These are phyloP conservation scores for Eledona agricola DNA, from an alignment of 2,888 invertebrate species.

Conservation along the genomic window DNA sequence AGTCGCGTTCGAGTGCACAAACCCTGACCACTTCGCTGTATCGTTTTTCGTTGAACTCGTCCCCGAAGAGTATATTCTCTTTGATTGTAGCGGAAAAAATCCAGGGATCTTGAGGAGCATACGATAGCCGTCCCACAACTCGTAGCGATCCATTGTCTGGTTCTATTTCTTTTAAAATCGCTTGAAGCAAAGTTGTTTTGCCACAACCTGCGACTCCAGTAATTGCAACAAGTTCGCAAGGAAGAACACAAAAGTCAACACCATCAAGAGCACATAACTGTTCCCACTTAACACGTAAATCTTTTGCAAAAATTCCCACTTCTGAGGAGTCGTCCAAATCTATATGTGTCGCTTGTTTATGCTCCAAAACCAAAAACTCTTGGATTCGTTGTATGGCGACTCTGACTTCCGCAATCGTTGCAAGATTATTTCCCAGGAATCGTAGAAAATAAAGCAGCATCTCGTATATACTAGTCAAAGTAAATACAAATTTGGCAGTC, in stretches of 20 bases:
- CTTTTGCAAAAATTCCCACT: neutral
- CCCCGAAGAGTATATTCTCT: conserved; percentile 33
- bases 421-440: too few relatives aligned
- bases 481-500: too few relatives aligned
- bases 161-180: neutral
- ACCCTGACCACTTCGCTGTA: conserved; percentile 29
- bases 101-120: conserved; percentile 32
- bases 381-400: too few relatives aligned
- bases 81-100: conserved; percentile 29
- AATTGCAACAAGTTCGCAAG: neutral
- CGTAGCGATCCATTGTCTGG: conserved; percentile 10
- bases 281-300: conserved; percentile 4
- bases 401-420: too few relatives aligned
- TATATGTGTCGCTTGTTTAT: too few relatives aligned
- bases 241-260: neutral
- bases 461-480: too few relatives aligned
- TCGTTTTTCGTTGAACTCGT: conserved; percentile 13
- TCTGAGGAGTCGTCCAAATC: neutral
- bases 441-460: too few relatives aligned
- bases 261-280: neutral
- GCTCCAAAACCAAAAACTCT: too few relatives aligned
- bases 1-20: conserved; percentile 28
- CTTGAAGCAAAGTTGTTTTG: conserved; percentile 1
- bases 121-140: conserved; percentile 23
- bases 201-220: conserved; percentile 1